Conservation (phyloP, 2,888 invertebrate species). For the Polymixis lichenea region DNA sequence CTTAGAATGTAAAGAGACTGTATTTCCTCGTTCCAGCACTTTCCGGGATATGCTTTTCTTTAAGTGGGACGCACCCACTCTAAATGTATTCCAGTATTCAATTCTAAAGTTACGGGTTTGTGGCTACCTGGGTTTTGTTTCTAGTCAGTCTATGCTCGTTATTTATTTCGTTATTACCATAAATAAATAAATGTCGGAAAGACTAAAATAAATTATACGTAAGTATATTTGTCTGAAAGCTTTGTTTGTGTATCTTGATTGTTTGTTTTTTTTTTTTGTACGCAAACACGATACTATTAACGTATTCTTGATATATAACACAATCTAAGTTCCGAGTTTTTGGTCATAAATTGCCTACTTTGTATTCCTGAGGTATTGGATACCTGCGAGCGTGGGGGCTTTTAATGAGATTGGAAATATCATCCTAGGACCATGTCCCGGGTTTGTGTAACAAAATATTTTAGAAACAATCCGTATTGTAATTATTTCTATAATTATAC, state of each 20-base stretch:
- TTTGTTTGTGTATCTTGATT: conserved; percentile 13
- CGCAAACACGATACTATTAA: conserved; percentile 23
- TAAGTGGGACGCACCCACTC: background rate
- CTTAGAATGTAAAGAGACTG: background rate
- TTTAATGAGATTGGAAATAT: conserved; percentile 57
- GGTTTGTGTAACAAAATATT: conserved; percentile 4
- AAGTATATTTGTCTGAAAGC: background rate
- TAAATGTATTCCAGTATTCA: background rate
- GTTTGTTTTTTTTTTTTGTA: conserved; percentile 36
- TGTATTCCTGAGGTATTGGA: conserved; percentile 49
- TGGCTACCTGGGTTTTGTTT: background rate
- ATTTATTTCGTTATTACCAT: background rate
- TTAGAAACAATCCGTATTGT: conserved; percentile 3
- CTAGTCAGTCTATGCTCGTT: background rate
- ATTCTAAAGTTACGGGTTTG: background rate
- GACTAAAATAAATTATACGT: background rate
- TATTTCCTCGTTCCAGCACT: background rate
- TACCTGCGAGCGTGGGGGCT: conserved; percentile 34
- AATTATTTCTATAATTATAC: background rate
- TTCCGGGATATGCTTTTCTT: background rate
- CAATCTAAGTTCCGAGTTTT: conserved; percentile 51
- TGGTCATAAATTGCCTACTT: conserved; percentile 60
- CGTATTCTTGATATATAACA: conserved; percentile 36
- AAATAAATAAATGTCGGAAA: background rate
- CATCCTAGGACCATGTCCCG: conserved; percentile 7